A percentile compares a stretch with the other conserved stretches of the same genome.
Evolutionary conservation across 2,888 invertebrate genomes (phyloP).

Genomic region (Caradrina kadenii): DNA sequence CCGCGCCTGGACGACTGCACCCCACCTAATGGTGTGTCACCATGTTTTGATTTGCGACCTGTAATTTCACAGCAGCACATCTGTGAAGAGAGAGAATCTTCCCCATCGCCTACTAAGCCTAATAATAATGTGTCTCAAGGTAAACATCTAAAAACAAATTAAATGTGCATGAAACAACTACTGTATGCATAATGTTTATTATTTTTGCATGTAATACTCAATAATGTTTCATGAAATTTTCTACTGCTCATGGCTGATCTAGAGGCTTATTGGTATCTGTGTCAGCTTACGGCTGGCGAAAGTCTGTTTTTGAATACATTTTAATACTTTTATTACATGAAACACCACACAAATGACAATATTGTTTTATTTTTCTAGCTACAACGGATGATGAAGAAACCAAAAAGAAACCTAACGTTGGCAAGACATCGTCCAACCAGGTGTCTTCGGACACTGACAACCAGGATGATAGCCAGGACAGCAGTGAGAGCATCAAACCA

Average conservation of each 20-base stretch:
- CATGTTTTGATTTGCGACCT: conserved; percentile 86
- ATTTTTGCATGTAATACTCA: neutral
- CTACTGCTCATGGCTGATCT: conserved; percentile 6
- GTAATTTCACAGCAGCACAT: conserved; percentile 87
- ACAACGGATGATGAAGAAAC: conserved; percentile 73
- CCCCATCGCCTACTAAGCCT: conserved; percentile 78
- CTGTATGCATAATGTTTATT: conserved; percentile 9
- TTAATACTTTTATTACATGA: neutral
- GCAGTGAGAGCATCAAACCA: conserved; percentile 87
- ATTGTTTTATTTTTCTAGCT: conserved; percentile 23
- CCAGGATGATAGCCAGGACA: conserved; percentile 88
- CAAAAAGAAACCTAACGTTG: conserved; percentile 64
- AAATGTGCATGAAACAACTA: conserved; percentile 38
- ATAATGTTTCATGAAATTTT: conserved; percentile 1
- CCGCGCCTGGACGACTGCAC: conserved; percentile 84
- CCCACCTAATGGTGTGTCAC: conserved; percentile 87
- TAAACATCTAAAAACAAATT: conserved; percentile 56
- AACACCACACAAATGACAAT: conserved; percentile 4
- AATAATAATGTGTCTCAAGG: conserved; percentile 74
- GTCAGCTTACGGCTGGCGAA: conserved; percentile 7
- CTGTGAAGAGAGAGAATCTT: conserved; percentile 80
- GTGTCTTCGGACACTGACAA: conserved; percentile 86
- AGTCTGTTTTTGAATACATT: neutral
- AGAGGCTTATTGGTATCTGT: conserved; percentile 20
- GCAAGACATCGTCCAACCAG: conserved; percentile 78